These are phyloP conservation scores for Saturnia japonica DNA, from an alignment of 2,888 invertebrate species.

Conservation along the genomic window DNA sequence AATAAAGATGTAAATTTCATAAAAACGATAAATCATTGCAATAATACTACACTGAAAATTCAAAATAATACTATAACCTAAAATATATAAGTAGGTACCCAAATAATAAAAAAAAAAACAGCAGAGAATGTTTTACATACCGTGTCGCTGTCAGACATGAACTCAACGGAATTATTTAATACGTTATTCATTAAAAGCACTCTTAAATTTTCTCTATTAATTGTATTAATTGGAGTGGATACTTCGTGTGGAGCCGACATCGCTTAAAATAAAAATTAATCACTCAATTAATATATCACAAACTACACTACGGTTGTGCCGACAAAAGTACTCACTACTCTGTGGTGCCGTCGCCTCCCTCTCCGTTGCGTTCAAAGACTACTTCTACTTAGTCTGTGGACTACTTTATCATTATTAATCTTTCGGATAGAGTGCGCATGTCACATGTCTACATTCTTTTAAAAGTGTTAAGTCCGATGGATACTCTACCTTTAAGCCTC, in stretches of 20 bases:
- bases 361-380: too few species aligned
- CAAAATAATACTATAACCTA: conserved; percentile 1
- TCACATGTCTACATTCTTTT: too few species aligned
- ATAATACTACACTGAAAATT: not conserved
- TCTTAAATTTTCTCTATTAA: conserved; percentile 55
- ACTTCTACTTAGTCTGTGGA: too few species aligned
- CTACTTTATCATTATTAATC: too few species aligned
- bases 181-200: conserved; percentile 63
- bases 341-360: not conserved
- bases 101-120: not conserved
- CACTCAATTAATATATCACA: too few species aligned
- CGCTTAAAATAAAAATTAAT: conserved; percentile 26
- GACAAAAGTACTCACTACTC: not conserved
- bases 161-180: conserved; percentile 58
- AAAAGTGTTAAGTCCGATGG: too few species aligned
- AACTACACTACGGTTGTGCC: not conserved
- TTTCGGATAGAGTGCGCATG: too few species aligned
- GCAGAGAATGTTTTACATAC: conserved; percentile 9
- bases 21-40: not conserved
- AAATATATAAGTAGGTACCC: not conserved
- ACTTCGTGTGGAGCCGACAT: conserved; percentile 47
- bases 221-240: conserved; percentile 61
- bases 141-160: conserved; percentile 53
- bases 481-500: too few species aligned
- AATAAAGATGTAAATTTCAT: not conserved